Base-by-base conservation (phyloP, 2,888 invertebrate species). In the Agrochola litura region DNA sequence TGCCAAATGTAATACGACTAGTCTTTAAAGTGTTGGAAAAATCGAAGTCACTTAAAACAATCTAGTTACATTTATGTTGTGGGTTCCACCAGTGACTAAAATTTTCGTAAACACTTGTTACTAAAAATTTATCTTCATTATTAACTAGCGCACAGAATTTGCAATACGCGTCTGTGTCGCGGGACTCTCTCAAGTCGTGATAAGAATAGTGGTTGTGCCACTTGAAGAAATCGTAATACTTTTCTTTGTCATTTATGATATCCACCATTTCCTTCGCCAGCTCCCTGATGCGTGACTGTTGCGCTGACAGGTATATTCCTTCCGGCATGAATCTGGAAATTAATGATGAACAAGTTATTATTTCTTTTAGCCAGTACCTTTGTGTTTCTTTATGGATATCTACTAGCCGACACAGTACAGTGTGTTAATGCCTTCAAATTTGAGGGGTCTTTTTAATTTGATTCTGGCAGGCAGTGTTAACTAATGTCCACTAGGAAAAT, bases 181-280 rank as follows among this genome's bases (percentile, higher is more conserved):
- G 70, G 0, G 78, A 77, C 2, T 89, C 88, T 30, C 73, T 41
- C 4, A 69, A 63, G 22, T 68, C 41, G 30, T 90, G 86, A 73
- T 89, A 92, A 2, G 89, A 87, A 58, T 92, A 93, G 79, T 92
- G 86, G 61, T 91, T 91, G 65, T 86, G 90, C 92, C 92, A 93
- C 66, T 85, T 91, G 77, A 92, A 92, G 61, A 84, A 92, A 10
- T 85, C 77, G 22, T 88, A 77, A 73, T 92, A 92, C 60, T 81
- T 81, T 1, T 88, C 80, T 43, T 86, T 86, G 41, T 91, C 70
- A 8, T 86, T 75, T 12, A 91, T 91, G 25, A 90, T 72, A 22
- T 85, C 78, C 8, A 84, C 81, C 87, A 93, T 92, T 79, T 86
- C 66, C 30, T 61, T 68, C 2, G 86, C 91, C 22, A 90, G 65